A percentile compares a stretch with the other conserved stretches of the same genome.
phyloP scores from a whole-genome alignment of 2,113 vertebrate species.

The Anoplopoma fimbria region DNA sequence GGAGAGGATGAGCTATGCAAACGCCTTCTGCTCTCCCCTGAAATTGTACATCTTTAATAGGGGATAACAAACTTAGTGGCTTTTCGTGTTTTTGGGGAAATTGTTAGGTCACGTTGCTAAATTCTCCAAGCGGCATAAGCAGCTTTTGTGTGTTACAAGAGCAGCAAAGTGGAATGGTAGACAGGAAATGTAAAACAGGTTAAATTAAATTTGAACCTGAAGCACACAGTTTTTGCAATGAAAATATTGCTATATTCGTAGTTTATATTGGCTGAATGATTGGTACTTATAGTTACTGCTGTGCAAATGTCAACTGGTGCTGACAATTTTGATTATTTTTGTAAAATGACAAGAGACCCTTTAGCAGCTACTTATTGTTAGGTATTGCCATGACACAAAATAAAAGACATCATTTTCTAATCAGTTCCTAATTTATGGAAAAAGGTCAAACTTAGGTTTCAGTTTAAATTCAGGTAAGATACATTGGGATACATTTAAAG shows the following conservation, averaged over 20 bases:
- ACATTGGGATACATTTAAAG: too few relatives aligned
- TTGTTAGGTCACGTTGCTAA: constrained; percentile 63
- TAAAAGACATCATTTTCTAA: neutral
- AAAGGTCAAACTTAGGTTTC: neutral
- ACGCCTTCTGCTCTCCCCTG: constrained; percentile 63
- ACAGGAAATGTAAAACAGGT: constrained; percentile 36
- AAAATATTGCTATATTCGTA: constrained; percentile 23
- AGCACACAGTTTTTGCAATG: constrained; percentile 22
- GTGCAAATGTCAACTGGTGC: constrained; percentile 6
- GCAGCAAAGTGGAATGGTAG: constrained; percentile 54
- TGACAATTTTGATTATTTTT: neutral
- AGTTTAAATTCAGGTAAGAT: neutral
- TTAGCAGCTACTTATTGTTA: neutral
- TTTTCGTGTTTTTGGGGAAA: constrained; percentile 71
- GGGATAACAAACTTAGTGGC: constrained; percentile 57
- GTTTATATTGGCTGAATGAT: constrained; percentile 15
- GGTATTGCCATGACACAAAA: neutral
- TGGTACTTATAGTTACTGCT: constrained; percentile 14
- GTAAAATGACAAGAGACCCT: neutral
- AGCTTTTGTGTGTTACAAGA: constrained; percentile 54
- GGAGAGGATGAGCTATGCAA: constrained; percentile 66
- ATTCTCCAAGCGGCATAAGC: constrained; percentile 47
- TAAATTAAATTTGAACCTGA: constrained; percentile 42
- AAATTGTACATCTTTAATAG: constrained; percentile 71
- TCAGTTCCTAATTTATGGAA: neutral